phyloP scores from a whole-genome alignment of 2,797 vertebrate genomes.

The Labeo calbasu region DNA sequence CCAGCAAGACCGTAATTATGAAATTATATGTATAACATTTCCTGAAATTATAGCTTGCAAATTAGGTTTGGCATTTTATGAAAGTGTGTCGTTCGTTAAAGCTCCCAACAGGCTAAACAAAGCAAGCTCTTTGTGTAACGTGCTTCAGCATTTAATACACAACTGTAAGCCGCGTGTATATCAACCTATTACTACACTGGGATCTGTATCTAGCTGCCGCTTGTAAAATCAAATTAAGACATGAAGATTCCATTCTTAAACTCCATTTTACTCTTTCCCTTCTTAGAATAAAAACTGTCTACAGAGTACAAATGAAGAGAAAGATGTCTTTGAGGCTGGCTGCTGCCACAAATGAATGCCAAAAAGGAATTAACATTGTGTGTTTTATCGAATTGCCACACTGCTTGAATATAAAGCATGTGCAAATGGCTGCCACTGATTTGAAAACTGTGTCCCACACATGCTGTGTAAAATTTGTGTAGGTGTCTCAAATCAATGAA shows the following conservation, averaged over 20 bases:
- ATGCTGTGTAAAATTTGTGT: conserved; percentile 59
- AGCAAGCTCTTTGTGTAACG: neutral
- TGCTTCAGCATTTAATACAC: neutral
- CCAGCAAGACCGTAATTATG: neutral
- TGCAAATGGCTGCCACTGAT: conserved; percentile 58
- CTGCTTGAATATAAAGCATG: conserved; percentile 49
- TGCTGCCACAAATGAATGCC: conserved; percentile 36
- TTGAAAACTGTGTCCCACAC: conserved; percentile 63
- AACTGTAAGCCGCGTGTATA: neutral
- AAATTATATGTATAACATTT: neutral
- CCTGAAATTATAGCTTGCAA: neutral
- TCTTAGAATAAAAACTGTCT: conserved; percentile 28
- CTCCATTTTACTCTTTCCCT: neutral
- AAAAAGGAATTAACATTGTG: conserved; percentile 34
- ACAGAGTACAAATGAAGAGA: conserved; percentile 39
- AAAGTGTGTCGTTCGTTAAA: conserved; percentile 13
- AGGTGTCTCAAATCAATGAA: conserved; percentile 68
- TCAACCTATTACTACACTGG: neutral
- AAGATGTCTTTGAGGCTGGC: conserved; percentile 31
- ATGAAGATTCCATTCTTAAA: conserved; percentile 21
- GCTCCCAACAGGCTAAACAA: conserved; percentile 12
- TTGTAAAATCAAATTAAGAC: conserved; percentile 31
- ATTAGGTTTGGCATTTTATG: neutral
- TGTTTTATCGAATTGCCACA: conserved; percentile 27
- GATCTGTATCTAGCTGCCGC: conserved; percentile 48